Base-by-base conservation (phyloP, 2,888 invertebrate species). In the Pollenia angustigena region DNA sequence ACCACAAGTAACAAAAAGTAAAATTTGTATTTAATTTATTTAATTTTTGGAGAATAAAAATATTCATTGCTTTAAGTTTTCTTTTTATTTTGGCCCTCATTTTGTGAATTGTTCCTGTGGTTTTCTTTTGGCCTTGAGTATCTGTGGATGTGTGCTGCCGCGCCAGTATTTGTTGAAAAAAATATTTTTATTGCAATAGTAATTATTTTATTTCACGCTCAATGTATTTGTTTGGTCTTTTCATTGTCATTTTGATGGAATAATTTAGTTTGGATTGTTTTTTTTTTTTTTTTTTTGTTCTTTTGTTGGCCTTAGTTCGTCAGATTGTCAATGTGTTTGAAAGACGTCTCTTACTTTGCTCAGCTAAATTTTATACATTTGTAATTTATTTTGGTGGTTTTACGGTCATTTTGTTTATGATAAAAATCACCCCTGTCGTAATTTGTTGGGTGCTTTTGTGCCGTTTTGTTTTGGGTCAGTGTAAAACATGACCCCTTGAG, bases 191-290 rank as follows among this genome's bases (percentile, higher is more conserved):
- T 60, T 60, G 18, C 52, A 69, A 78, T 74, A 56, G 78, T 81
- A 78, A 87, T 87, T 84, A 87, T 84, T 84, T 84, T 81, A 84
- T 84, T 87, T 87, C 78, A 87, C 84, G 87, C 87, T 87, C 87
- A 87, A 87, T 87, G 72, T 83, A 87, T 81, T 87, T 74, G 40
- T 75, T 76, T 71, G 58, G 84, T 60, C 54, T 62, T 60, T 62
- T 60, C 50, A 78, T 87, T 87, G 72, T 81, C 62, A 87, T 50
- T 72, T 48, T 81, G 56, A 78, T 81, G 80, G 68, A 60, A 84
- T 87, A 87, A 87, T 87, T 84, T 79, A 48, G 62, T 50, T 79
- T 71, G 9, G 9, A 32, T 66, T 44, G 8, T n/a, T 40, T 16
- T 69, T 60, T 48, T 58, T n/a, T n/a, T 44, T 18, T 60, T 48